These are phyloP conservation scores for Julus scandinavius DNA, from an alignment of 2,888 invertebrate species.

Conservation along the genomic window DNA sequence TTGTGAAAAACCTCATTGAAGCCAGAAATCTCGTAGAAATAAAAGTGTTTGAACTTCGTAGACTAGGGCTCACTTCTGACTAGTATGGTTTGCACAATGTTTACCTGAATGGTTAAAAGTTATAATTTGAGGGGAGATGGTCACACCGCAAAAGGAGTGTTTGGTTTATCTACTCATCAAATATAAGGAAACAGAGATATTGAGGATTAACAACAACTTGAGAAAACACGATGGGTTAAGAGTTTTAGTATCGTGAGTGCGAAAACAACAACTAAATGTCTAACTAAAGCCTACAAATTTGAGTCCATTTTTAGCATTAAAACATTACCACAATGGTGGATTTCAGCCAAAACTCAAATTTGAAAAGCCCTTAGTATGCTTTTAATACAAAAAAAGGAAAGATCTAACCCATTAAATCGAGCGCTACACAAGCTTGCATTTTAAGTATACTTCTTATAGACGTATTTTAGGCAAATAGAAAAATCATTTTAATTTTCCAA, in stretches of 20 bases:
- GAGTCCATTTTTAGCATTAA: not conserved
- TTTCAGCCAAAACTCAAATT: not conserved
- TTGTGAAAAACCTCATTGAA: not conserved
- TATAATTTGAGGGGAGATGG: not conserved
- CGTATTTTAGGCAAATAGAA: slow-evolving; percentile 4
- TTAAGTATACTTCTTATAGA: not conserved
- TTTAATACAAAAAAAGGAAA: not conserved
- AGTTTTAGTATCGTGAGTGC: not conserved
- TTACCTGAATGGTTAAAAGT: not conserved
- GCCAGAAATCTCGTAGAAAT: not conserved
- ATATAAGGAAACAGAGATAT: slow-evolving; percentile 22
- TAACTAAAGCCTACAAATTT: not conserved
- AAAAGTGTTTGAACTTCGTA: not conserved
- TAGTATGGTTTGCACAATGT: not conserved
- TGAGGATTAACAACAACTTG: not conserved
- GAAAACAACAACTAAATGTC: not conserved
- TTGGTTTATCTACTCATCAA: not conserved
- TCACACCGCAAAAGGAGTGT: not conserved
- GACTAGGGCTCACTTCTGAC: slow-evolving; percentile 28
- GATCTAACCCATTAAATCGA: not conserved
- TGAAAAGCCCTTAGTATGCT: not conserved
- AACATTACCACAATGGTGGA: not conserved
- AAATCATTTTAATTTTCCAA: not conserved
- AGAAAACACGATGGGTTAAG: slow-evolving; percentile 12
- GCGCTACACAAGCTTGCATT: not conserved